Evolutionary conservation across 2,888 invertebrate species (phyloP).

Genomic region (Clistopyga incitator): DNA sequence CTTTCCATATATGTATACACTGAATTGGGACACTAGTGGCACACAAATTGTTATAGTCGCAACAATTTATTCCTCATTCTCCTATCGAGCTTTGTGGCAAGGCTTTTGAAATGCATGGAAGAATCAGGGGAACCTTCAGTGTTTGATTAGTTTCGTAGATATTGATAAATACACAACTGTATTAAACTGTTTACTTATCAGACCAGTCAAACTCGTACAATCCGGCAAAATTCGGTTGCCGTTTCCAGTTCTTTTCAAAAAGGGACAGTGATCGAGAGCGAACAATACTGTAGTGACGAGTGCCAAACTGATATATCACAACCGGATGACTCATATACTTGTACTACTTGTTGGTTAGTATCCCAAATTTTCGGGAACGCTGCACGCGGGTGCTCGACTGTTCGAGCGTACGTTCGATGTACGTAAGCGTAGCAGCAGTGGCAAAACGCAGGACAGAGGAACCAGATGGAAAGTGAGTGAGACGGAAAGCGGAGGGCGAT

Average conservation of each 20-base stretch:
- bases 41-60: too few species aligned
- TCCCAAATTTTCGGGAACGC: conserved; percentile 6
- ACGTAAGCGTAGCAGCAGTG: conserved; percentile 15
- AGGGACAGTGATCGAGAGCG: neutral
- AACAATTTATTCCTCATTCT: neutral
- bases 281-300: neutral
- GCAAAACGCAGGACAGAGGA: neutral
- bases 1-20: too few species aligned
- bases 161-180: neutral
- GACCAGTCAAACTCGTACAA: neutral
- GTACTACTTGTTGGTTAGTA: neutral
- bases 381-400: neutral
- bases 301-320: neutral
- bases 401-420: neutral
- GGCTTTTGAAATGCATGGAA: neutral
- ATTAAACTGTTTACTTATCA: too few species aligned
- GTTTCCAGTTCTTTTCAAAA: neutral
- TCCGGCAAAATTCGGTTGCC: neutral
- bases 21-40: too few species aligned
- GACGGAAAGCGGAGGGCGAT: conserved; percentile 42
- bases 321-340: neutral
- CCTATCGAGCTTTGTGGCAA: neutral
- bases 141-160: neutral
- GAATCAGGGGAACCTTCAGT: neutral
- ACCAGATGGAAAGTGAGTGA: conserved; percentile 34